These are phyloP conservation scores for Pinctada fucata DNA, from an alignment of 2,888 invertebrate species.

Conservation along the genomic window DNA sequence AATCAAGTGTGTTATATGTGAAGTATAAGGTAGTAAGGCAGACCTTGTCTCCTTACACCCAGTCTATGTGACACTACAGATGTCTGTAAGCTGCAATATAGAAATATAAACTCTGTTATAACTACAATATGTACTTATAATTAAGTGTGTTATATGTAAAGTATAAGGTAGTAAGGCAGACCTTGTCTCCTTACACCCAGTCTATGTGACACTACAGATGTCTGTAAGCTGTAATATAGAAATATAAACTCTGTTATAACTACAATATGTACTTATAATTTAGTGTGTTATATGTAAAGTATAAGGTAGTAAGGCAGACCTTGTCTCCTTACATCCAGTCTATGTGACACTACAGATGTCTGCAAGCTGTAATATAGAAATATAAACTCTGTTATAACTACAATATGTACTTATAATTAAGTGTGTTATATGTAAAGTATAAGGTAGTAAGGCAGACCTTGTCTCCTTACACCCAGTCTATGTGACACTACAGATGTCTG, in stretches of 20 bases:
- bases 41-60: conserved; percentile 57
- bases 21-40: background rate
- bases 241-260: conserved; percentile 11
- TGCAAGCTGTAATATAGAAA: conserved; percentile 60
- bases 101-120: conserved; percentile 10
- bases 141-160: no score
- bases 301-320: background rate
- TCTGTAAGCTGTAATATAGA: conserved; percentile 63
- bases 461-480: conserved; percentile 67
- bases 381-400: conserved; percentile 2
- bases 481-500: conserved; percentile 69
- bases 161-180: background rate
- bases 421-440: no score
- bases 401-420: background rate
- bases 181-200: conserved; percentile 63
- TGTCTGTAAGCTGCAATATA: conserved; percentile 66
- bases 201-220: conserved; percentile 70
- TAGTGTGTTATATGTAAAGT: no score
- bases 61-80: conserved; percentile 71
- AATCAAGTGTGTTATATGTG: no score
- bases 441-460: background rate
- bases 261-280: background rate
- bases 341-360: conserved; percentile 70
- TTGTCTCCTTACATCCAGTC: conserved; percentile 64
- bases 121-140: background rate